Percentiles rank a stretch among this genome's conserved stretches.
Conservation (phyloP, 2,888 invertebrate genomes). For the Scelioninae gen. 2 region DNA sequence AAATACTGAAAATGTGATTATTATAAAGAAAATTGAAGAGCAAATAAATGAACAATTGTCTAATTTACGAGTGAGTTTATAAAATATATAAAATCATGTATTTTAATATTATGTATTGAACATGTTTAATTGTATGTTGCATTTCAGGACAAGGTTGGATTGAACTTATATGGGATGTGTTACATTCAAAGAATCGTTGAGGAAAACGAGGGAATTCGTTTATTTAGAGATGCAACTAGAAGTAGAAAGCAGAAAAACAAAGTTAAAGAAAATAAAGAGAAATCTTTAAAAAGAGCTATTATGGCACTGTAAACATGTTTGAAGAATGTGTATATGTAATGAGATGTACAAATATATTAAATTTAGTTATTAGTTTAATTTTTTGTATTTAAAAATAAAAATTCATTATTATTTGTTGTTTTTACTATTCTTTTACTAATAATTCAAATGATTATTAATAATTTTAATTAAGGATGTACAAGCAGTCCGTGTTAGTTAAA, state of each 20-base stretch:
- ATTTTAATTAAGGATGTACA: no score
- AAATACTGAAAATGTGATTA: slow-evolving; percentile 81
- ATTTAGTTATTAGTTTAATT: no score
- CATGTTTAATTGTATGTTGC: no score
- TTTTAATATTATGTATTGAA: slow-evolving; percentile 9
- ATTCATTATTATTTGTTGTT: no score
- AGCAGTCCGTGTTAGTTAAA: no score
- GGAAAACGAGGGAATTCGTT: slow-evolving; percentile 83
- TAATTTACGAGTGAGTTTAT: slow-evolving; percentile 79
- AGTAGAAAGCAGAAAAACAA: slow-evolving; percentile 81
- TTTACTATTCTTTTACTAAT: no score
- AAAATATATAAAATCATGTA: slow-evolving; percentile 16
- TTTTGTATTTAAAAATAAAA: no score
- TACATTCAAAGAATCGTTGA: slow-evolving; percentile 86
- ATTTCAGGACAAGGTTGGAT: slow-evolving; percentile 87
- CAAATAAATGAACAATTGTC: slow-evolving; percentile 78
- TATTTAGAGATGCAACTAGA: slow-evolving; percentile 86
- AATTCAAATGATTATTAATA: no score
- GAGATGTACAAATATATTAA: no score
- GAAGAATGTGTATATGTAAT: no score
- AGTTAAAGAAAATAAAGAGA: slow-evolving; percentile 79
- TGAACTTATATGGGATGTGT: slow-evolving; percentile 88
- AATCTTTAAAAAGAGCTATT: slow-evolving; percentile 79
- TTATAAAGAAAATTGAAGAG: slow-evolving; percentile 80
- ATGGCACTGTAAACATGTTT: slow-evolving; percentile 72